Evolutionary conservation across 2,113 vertebrate genomes (phyloP).

Genomic region (Thunnus maccoyii): DNA sequence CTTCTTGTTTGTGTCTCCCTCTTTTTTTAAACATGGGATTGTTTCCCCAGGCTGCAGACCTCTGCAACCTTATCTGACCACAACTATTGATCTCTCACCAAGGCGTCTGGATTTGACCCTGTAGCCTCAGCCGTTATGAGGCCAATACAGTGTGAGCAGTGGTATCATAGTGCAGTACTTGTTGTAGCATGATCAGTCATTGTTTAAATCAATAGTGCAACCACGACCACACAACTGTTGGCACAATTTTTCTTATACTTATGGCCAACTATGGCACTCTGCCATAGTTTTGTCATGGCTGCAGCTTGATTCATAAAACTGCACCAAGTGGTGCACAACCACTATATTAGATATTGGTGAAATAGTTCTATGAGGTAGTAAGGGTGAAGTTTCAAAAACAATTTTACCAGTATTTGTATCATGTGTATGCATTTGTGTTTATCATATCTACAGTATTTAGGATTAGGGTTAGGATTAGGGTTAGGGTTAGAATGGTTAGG

Average conservation of each 20-base stretch:
- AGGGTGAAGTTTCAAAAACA: neutral
- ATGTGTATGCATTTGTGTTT: neutral
- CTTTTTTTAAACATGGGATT: conserved; percentile 26
- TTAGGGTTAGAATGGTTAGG: no score
- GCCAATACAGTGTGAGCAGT: conserved; percentile 42
- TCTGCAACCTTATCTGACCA: conserved; percentile 48
- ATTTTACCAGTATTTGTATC: neutral
- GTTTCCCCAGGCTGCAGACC: conserved; percentile 36
- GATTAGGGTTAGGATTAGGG: no score
- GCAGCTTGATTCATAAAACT: conserved; percentile 27
- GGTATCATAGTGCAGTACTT: conserved; percentile 43
- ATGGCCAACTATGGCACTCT: conserved; percentile 28
- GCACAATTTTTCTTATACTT: conserved; percentile 14
- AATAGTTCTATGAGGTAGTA: neutral
- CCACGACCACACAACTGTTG: conserved; percentile 21
- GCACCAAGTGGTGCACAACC: conserved; percentile 10
- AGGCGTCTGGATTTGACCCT: conserved; percentile 26
- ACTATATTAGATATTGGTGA: conserved; percentile 6
- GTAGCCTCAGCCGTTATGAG: conserved; percentile 27
- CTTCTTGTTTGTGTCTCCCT: neutral
- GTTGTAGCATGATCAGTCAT: conserved; percentile 36
- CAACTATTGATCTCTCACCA: conserved; percentile 62
- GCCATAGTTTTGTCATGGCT: conserved; percentile 44
- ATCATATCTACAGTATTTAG: no score
- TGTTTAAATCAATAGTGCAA: conserved; percentile 52